phyloP scores from a whole-genome alignment of 2,888 invertebrate species.

The Agonum fuliginosum region DNA sequence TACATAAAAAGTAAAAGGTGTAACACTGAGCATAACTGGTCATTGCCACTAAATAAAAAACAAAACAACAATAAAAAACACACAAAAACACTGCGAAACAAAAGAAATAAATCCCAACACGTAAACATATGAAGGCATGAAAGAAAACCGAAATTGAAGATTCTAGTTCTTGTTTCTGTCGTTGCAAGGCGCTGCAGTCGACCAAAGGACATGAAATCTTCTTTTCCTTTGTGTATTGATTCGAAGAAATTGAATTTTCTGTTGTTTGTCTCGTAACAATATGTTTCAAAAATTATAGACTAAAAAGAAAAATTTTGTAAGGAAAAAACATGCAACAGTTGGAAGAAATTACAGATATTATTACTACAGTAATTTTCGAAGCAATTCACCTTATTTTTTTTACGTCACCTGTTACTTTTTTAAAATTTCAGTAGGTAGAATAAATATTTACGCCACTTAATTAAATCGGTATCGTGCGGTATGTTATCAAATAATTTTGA shows the following conservation, averaged over 20 bases:
- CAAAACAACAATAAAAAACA: background rate
- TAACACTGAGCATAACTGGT: constrained; percentile 11
- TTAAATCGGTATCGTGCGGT: too few relatives aligned
- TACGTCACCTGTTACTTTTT: too few relatives aligned
- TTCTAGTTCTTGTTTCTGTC: constrained; percentile 1
- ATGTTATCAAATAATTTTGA: too few relatives aligned
- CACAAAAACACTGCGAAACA: constrained; percentile 9
- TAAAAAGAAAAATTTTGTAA: background rate
- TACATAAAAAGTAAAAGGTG: constrained; percentile 15
- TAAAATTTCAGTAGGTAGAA: too few relatives aligned
- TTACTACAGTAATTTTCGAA: constrained; percentile 5
- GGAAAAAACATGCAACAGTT: constrained; percentile 6
- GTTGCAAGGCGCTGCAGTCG: constrained; percentile 24
- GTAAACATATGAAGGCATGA: background rate
- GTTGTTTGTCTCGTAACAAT: constrained; percentile 33
- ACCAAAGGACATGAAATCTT: background rate
- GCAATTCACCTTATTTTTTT: background rate
- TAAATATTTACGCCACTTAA: too few relatives aligned
- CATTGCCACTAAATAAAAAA: constrained; percentile 8
- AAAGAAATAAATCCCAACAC: background rate
- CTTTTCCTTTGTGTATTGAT: constrained; percentile 30
- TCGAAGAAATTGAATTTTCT: constrained; percentile 33
- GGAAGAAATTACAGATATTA: background rate
- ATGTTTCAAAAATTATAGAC: constrained; percentile 15
- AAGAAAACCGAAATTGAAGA: background rate